These are phyloP conservation scores for Conus ventricosus DNA, from an alignment of 1,140 invertebrate species.

Conservation along the genomic window DNA sequence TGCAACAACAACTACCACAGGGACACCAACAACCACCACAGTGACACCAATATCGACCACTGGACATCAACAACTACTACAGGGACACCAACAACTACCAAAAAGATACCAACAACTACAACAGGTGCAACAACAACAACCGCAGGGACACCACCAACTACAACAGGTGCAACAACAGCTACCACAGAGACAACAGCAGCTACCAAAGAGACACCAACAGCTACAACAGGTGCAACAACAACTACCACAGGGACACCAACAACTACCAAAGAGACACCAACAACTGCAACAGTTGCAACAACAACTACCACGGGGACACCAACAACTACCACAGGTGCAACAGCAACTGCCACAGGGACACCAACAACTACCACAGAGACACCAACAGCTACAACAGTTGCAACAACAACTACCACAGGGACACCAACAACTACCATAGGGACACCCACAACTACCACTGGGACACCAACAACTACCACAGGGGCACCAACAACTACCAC, in stretches of 20 bases:
- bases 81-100: conserved; percentile 16
- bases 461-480: conserved; percentile 10
- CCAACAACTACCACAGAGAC: conserved; percentile 1
- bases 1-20: background rate
- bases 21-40: conserved; percentile 4
- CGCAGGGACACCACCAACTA: background rate
- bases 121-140: conserved; percentile 13
- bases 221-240: conserved; percentile 1
- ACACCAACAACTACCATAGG: background rate
- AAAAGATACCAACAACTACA: conserved; percentile 22
- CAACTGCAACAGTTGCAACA: background rate
- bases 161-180: background rate
- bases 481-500: background rate
- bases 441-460: conserved; percentile 1
- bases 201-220: background rate
- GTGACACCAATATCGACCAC: background rate
- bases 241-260: conserved; percentile 27
- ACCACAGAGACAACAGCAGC: background rate
- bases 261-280: background rate
- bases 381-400: background rate
- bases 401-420: conserved; percentile 4
- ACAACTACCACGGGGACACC: background rate
- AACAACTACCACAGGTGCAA: background rate
- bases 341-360: background rate
- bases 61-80: conserved; percentile 7